phyloP scores from a whole-genome alignment of 2,797 vertebrate species.

The Choloepus didactylus region DNA sequence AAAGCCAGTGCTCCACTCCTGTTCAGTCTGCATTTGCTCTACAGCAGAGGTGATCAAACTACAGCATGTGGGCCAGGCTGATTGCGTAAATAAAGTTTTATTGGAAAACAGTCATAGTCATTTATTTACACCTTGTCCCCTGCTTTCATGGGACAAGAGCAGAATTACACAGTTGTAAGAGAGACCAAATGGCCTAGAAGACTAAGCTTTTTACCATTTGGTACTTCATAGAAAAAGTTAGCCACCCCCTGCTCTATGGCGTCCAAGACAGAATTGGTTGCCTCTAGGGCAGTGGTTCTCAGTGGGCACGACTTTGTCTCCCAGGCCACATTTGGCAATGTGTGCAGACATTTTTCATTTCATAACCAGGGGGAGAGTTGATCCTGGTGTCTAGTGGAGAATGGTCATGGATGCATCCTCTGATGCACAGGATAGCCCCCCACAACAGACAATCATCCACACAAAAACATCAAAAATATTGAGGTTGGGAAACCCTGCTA shows the following conservation, averaged over 20 bases:
- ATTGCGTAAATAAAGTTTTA: conserved; percentile 21
- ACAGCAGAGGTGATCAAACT: background rate
- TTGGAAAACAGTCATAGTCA: background rate
- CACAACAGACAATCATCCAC: background rate
- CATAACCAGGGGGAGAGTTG: background rate
- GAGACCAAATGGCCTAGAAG: background rate
- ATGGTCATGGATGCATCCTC: background rate
- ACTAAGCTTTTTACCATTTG: background rate
- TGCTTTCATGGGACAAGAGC: background rate
- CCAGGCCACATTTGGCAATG: background rate
- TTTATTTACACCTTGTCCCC: background rate
- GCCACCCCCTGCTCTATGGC: background rate
- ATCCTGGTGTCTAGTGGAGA: background rate
- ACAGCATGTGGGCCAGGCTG: background rate
- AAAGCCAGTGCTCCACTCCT: background rate
- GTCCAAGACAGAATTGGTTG: background rate
- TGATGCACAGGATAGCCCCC: background rate
- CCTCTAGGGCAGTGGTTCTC: background rate
- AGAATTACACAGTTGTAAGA: background rate
- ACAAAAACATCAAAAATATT: background rate
- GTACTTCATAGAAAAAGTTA: background rate
- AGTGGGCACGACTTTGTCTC: background rate
- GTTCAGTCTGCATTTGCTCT: background rate
- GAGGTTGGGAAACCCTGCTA: background rate
- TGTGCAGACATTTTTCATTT: background rate